Evolutionary conservation across 2,888 invertebrate species (phyloP), one percentile per base, ranked within the genome.

Genomic region (Fissipunctia ypsillon): DNA sequence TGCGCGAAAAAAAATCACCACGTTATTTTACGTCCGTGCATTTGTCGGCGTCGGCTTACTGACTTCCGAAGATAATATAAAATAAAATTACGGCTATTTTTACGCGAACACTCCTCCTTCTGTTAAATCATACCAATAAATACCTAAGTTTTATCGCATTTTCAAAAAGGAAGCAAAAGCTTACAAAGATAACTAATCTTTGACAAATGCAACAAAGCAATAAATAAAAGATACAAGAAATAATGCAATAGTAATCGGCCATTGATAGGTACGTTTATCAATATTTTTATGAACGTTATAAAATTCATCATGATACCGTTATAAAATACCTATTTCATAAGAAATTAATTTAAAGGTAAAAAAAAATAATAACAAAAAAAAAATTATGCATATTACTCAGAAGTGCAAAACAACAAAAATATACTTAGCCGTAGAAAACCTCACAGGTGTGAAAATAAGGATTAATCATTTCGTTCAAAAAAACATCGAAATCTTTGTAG

Each of bases 391-490:
- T 16, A 28, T 69, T 1, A 6, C 22, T 48, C 48, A 19, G 7
- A 50, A 14, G 14, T 14, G 14, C 38, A 73, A 19, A n/a, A 38
- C n/a, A 4, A n/a, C 6, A 1, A 45, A 57, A 38, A 22, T 9
- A n/a, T n/a, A 22, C n/a, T n/a, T 25, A 73, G n/a, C 7, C 28
- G 38, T 72, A 45, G 16, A 28, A 73, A 45, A 19, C n/a, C 14
- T 28, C 19, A 14, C 73, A 72, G 57, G 7, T 74, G 74, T n/a
- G 16, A 14, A 31, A 31, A 48, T 50, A 41, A 31, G 25, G 43
- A 43, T 43, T 35, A 52, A 76, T 52, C 10, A 64, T 75, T 76
- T 43, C n/a, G 28, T 52, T n/a, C 12, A 45, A 52, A 76, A 35
- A 63, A 76, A 76, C 43, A 54, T 64, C 16, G 16, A 28, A 59